Evolutionary conservation across 2,888 invertebrate genomes (phyloP).

Genomic region (Psococerastis gibbosa): DNA sequence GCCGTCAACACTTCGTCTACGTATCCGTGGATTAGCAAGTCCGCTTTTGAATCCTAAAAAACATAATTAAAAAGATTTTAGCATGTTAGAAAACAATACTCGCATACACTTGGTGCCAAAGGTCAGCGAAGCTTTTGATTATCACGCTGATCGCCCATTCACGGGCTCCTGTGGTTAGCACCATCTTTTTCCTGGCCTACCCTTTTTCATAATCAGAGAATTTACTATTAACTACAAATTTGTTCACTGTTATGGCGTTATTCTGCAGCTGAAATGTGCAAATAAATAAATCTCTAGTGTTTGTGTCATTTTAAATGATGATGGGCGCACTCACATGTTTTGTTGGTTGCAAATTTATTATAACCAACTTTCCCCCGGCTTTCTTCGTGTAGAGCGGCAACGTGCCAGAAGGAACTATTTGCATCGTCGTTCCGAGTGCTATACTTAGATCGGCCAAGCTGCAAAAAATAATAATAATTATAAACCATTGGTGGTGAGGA

Average conservation of each 20-base stretch:
- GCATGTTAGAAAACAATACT: too few species aligned
- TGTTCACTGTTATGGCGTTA: too few species aligned
- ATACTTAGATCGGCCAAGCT: conserved; percentile 86
- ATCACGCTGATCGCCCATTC: too few species aligned
- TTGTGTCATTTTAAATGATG: too few species aligned
- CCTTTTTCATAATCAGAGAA: neutral
- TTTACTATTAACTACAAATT: too few species aligned
- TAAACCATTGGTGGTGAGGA: too few species aligned
- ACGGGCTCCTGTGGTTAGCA: too few species aligned
- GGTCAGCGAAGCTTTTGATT: too few species aligned
- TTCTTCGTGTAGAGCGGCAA: conserved; percentile 71
- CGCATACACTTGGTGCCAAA: too few species aligned
- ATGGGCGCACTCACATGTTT: conserved; percentile 64
- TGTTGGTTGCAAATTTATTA: conserved; percentile 94
- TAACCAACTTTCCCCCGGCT: conserved; percentile 71
- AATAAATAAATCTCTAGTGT: conserved; percentile 11
- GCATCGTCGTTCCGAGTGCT: conserved; percentile 90
- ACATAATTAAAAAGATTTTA: too few species aligned
- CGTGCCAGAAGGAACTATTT: conserved; percentile 93
- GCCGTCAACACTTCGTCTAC: conserved; percentile 65
- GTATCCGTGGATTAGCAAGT: conserved; percentile 71
- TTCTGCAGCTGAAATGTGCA: conserved; percentile 1
- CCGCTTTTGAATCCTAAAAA: conserved; percentile 73
- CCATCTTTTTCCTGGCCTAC: too few species aligned
- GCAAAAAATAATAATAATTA: too few species aligned